A percentile compares a stretch with the other conserved stretches of the same genome.
phyloP scores from a whole-genome alignment of 2,888 invertebrate species.

The Drosophila mulleri region DNA sequence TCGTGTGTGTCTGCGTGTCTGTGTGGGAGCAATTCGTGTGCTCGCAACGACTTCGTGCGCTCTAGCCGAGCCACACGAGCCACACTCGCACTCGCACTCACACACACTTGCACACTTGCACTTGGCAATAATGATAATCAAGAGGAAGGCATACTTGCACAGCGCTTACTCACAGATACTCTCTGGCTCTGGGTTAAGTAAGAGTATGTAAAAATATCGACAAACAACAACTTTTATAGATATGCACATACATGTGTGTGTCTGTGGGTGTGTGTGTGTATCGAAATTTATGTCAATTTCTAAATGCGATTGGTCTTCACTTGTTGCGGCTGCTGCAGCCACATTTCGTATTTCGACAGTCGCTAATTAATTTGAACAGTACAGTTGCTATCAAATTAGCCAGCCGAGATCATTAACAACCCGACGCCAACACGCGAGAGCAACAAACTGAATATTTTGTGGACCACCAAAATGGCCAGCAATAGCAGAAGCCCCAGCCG shows the following conservation, averaged over 20 bases:
- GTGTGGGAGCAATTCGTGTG: conserved; percentile 46
- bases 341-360: conserved; percentile 22
- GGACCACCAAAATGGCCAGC: conserved; percentile 64
- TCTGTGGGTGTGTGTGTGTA: not conserved
- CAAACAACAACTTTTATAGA: conserved; percentile 7
- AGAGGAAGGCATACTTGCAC: conserved; percentile 54
- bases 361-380: conserved; percentile 44
- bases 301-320: conserved; percentile 26
- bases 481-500: conserved; percentile 8
- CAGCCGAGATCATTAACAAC: conserved; percentile 57
- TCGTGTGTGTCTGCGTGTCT: conserved; percentile 20
- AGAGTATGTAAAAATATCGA: conserved; percentile 16
- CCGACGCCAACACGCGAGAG: conserved; percentile 60
- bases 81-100: conserved; percentile 24
- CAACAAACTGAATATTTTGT: conserved; percentile 15
- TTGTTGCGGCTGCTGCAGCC: conserved; percentile 39
- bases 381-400: conserved; percentile 45
- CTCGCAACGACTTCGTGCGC: conserved; percentile 33
- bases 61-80: conserved; percentile 51
- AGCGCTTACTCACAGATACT: conserved; percentile 46
- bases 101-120: conserved; percentile 15
- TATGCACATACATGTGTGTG: not conserved
- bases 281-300: conserved; percentile 28
- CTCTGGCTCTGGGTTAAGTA: conserved; percentile 26
- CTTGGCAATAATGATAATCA: conserved; percentile 64